phyloP scores from a whole-genome alignment of 2,888 invertebrate genomes.

The Orthosia cruda region DNA sequence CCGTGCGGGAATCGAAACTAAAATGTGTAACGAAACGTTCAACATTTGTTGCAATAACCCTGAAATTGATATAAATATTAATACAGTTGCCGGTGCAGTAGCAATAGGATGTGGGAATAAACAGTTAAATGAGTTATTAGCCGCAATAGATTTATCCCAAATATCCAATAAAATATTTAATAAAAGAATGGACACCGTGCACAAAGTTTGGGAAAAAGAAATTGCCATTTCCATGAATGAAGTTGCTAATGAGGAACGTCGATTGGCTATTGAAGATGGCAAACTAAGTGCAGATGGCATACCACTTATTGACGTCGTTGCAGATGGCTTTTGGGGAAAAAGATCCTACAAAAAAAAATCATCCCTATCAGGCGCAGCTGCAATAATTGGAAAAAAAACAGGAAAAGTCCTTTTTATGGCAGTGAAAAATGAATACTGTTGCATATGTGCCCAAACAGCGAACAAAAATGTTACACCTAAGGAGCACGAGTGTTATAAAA shows the following conservation, averaged over 20 bases:
- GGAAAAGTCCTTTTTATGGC: slow-evolving; percentile 15
- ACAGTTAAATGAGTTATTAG: slow-evolving; percentile 30
- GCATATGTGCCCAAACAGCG: slow-evolving; percentile 5
- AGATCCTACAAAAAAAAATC: slow-evolving; percentile 13
- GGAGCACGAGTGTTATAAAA: slow-evolving; percentile 14
- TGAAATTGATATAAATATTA: slow-evolving; percentile 5
- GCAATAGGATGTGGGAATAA: slow-evolving; percentile 30
- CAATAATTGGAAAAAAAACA: slow-evolving; percentile 22
- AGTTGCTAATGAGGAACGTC: slow-evolving; percentile 17
- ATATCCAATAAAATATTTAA: slow-evolving; percentile 17
- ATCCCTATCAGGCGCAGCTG: slow-evolving; percentile 23
- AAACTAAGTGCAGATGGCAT: slow-evolving; percentile 9
- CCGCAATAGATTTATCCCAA: slow-evolving; percentile 29
- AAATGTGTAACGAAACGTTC: slow-evolving; percentile 16
- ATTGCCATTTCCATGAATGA: slow-evolving; percentile 15
- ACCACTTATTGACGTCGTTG: slow-evolving; percentile 17
- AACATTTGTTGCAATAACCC: slow-evolving; percentile 12
- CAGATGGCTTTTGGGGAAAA: slow-evolving; percentile 9
- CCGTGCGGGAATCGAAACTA: too few species aligned
- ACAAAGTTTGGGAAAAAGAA: slow-evolving; percentile 24
- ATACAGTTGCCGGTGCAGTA: slow-evolving; percentile 7
- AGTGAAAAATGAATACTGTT: slow-evolving; percentile 11
- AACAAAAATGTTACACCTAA: slow-evolving; percentile 7
- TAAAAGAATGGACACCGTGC: slow-evolving; percentile 12
- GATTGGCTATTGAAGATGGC: slow-evolving; percentile 15